A percentile compares a stretch with the other conserved stretches of the same genome.
Evolutionary conservation across 2,888 invertebrate species (phyloP).

Genomic region (Octodonta nipae): DNA sequence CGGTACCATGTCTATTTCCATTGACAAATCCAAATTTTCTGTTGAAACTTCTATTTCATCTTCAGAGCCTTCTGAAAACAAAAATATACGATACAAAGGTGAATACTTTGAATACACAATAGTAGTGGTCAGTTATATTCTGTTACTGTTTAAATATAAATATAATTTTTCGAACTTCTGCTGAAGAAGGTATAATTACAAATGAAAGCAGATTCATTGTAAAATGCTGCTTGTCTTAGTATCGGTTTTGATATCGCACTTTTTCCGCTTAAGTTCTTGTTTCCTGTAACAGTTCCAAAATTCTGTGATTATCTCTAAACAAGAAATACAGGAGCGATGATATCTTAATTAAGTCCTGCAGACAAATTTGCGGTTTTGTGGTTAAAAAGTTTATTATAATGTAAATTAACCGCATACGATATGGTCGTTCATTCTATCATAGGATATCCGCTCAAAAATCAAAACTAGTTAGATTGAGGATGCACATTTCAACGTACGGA

Average conservation of each 20-base stretch:
- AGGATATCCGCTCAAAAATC: neutral
- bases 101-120: slow-evolving; percentile 3
- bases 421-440: slow-evolving; percentile 1
- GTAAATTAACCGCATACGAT: neutral
- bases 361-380: neutral
- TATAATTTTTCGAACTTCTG: neutral
- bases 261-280: too few relatives aligned
- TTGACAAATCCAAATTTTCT: slow-evolving; percentile 19
- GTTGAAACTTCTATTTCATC: slow-evolving; percentile 41
- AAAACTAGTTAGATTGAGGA: too few relatives aligned
- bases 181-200: neutral
- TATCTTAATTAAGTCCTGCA: slow-evolving; percentile 1
- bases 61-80: slow-evolving; percentile 45
- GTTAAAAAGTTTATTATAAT: neutral
- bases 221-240: too few relatives aligned
- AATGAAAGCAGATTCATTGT: neutral
- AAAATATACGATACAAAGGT: too few relatives aligned
- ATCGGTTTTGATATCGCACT: too few relatives aligned
- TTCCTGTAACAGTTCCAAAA: too few relatives aligned
- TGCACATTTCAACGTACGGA: too few relatives aligned
- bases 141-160: neutral
- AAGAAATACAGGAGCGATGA: neutral
- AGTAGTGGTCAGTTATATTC: neutral
- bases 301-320: neutral
- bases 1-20: slow-evolving; percentile 26